Evolutionary conservation across 2,888 invertebrate genomes (phyloP).

Genomic region (Tenthredo distinguenda): DNA sequence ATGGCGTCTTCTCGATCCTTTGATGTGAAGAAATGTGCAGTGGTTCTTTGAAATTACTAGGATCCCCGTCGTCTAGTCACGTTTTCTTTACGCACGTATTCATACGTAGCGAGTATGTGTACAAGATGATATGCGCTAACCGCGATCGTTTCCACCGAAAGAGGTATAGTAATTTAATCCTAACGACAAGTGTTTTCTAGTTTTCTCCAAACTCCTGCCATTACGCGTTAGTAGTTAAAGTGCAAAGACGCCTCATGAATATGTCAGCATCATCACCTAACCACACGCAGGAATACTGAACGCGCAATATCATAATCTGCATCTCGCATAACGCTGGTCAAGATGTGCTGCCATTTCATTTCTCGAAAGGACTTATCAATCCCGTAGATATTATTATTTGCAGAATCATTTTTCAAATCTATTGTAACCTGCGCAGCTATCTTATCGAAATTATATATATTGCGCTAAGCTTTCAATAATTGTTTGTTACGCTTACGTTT

Average conservation of each 20-base stretch:
- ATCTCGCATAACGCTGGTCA: background rate
- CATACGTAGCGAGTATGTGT: background rate
- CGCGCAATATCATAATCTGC: conserved; percentile 2
- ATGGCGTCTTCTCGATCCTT: conserved; percentile 1
- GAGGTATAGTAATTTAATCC: conserved; percentile 30
- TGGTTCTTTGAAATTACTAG: conserved; percentile 8
- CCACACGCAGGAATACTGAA: background rate
- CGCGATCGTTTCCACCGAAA: conserved; percentile 28
- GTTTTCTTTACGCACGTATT: conserved; percentile 20
- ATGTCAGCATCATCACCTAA: conserved; percentile 12
- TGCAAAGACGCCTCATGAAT: conserved; percentile 13
- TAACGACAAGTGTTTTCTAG: conserved; percentile 43
- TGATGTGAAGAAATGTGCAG: conserved; percentile 30
- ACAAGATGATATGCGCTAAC: conserved; percentile 27
- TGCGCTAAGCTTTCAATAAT: background rate
- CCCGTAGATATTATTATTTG: background rate
- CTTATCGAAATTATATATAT: background rate
- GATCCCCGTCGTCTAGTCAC: conserved; percentile 11
- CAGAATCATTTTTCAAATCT: background rate
- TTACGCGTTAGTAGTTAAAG: conserved; percentile 1
- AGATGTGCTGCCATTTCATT: background rate
- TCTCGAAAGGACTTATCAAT: background rate
- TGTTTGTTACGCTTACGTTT: background rate
- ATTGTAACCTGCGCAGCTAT: background rate
- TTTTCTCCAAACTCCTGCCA: conserved; percentile 43